Percentiles rank a stretch among this genome's conserved stretches.
phyloP scores from a whole-genome alignment of 2,888 invertebrate genomes.

The Physocephala rufipes region DNA sequence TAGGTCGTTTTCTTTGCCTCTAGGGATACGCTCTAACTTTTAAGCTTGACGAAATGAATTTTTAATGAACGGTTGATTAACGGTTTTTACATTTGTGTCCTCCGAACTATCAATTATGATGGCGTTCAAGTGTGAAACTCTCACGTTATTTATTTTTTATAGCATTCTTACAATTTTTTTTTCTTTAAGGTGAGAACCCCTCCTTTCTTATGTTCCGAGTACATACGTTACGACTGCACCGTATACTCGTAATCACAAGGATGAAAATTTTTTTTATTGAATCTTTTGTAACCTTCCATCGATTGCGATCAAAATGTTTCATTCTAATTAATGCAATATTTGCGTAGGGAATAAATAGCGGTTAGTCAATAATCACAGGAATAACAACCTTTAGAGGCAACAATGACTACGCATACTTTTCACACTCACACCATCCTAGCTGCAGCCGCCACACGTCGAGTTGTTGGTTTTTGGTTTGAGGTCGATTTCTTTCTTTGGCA shows the following conservation, averaged over 20 bases:
- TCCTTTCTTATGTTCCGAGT: too few species aligned
- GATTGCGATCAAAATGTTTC: constrained; percentile 14
- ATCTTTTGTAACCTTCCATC: constrained; percentile 2
- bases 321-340: constrained; percentile 23
- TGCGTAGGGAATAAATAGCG: constrained; percentile 11
- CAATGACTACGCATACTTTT: constrained; percentile 17
- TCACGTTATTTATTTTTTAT: not conserved
- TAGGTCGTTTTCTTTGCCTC: too few species aligned
- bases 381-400: not conserved
- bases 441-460: constrained; percentile 40
- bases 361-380: not conserved
- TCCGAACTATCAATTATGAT: constrained; percentile 7
- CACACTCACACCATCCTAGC: constrained; percentile 13
- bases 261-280: constrained; percentile 8
- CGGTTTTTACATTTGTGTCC: not conserved
- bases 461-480: constrained; percentile 40
- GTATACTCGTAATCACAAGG: not conserved
- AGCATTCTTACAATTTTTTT: too few species aligned
- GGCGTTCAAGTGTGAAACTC: not conserved
- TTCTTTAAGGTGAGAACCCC: too few species aligned
- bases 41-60: too few species aligned
- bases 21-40: too few species aligned
- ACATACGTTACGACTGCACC: too few species aligned
- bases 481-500: constrained; percentile 35
- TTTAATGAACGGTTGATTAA: too few species aligned